Evolutionary conservation across 92 coral and sea anemone species (phyloP), one percentile per base, ranked within the genome.

Genomic region (Heteractis magnifica): DNA sequence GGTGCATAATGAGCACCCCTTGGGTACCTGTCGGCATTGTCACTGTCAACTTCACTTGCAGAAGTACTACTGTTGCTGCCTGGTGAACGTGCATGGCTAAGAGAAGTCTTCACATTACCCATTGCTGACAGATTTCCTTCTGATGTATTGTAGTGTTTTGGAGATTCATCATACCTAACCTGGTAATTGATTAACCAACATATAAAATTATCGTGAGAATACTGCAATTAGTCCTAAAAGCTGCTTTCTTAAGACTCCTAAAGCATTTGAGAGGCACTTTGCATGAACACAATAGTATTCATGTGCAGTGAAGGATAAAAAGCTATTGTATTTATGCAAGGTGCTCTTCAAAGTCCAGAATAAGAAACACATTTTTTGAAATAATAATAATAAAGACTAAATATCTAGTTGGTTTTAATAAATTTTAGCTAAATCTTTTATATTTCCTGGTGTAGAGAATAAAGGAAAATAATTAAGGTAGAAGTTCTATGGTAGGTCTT

Each of bases 111-210:
- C 14, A 85, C 85, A 78, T 91, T 93, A 11, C 97, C 94, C 97
- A 91, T 91, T 41, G 88, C 79, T 8, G 90, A 26, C 51, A 76
- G 52, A 14, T 68, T 85, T 52, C 72, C 80, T 41, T 86, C 89
- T 52, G 92, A n/a, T 1, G 78, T 77, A 68, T 75, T 85, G 58
- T 90, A 85, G 6, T 77, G 58, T 15, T 81, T 80, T 50, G 87
- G 65, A 72, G 84, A 70, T 64, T 93, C 97, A 59, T 91, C 97
- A 89, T 89, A 93, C 48, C 90, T 87, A 64, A 93, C 97, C 97
- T 93, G 85, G 20, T 50, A 56, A 41, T 85, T 26, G 23, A 49
- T 85, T 26, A 51, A 49, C 77, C 8, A 6, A 18, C 44, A 64
- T 72, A n/a, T 14, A 41, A 59, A 59, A 34, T 34, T 34, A 26